phyloP scores from a whole-genome alignment of 2,797 vertebrate genomes.

The Mastacembelus armatus region DNA sequence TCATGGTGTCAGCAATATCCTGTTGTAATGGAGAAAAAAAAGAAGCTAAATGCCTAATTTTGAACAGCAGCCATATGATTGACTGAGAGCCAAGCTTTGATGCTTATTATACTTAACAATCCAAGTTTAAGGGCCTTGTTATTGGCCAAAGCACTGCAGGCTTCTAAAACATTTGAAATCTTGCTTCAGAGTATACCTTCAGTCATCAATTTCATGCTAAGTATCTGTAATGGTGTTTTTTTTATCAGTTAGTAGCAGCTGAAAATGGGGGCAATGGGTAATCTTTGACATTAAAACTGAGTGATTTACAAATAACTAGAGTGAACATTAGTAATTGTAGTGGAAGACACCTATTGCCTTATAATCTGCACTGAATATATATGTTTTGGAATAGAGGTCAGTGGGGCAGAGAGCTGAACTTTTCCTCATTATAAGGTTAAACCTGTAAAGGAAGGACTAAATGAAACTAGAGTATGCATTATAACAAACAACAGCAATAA shows the following conservation, averaged over 20 bases:
- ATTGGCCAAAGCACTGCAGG: background rate
- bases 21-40: constrained; percentile 3
- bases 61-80: background rate
- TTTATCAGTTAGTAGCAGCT: background rate
- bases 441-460: background rate
- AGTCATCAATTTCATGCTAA: background rate
- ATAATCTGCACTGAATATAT: background rate
- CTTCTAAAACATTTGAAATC: no score
- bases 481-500: background rate
- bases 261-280: background rate
- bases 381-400: background rate
- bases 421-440: background rate
- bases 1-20: background rate
- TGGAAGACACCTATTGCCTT: background rate
- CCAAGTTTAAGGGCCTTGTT: background rate
- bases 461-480: rapidly evolving
- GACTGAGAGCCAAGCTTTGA: background rate
- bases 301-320: background rate
- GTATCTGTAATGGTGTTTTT: background rate
- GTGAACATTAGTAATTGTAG: background rate
- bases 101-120: background rate
- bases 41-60: background rate
- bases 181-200: background rate
- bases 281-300: background rate
- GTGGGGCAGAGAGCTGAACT: background rate